phyloP scores from a whole-genome alignment of 2,113 vertebrate species.

The Connochaetes taurinus region DNA sequence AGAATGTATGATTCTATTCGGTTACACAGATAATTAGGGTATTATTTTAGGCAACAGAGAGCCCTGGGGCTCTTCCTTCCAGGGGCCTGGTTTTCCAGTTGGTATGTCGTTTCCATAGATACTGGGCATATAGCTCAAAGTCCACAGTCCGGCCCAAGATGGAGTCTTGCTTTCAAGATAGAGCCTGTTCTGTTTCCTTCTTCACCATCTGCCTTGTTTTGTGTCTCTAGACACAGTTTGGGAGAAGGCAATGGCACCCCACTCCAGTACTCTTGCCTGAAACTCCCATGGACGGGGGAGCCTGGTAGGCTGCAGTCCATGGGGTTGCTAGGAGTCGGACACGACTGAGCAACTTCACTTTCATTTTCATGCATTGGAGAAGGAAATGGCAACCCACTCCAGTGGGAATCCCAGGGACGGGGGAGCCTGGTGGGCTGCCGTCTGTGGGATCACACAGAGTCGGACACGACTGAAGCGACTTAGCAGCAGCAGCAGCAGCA shows the following conservation, averaged over 20 bases:
- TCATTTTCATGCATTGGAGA: no score
- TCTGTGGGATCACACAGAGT: no score
- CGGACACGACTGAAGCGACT: no score
- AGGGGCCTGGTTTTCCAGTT: background rate
- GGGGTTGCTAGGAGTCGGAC: no score
- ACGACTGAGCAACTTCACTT: no score
- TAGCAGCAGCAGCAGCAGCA: background rate
- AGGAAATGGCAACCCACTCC: no score
- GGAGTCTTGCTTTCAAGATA: background rate
- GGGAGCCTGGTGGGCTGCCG: no score
- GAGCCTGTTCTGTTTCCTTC: background rate
- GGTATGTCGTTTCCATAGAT: background rate
- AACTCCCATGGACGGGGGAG: no score
- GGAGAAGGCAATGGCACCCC: no score
- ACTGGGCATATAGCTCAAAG: background rate
- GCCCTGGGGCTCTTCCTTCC: background rate
- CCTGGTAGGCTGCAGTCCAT: no score
- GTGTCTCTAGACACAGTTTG: background rate
- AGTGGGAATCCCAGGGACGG: no score
- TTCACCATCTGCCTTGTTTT: background rate
- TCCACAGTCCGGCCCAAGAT: background rate
- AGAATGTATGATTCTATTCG: background rate
- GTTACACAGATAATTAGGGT: background rate
- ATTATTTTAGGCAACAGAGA: background rate
- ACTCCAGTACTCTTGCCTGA: no score